Evolutionary conservation across 2,888 invertebrate genomes (phyloP).

Genomic region (Drepana falcataria): DNA sequence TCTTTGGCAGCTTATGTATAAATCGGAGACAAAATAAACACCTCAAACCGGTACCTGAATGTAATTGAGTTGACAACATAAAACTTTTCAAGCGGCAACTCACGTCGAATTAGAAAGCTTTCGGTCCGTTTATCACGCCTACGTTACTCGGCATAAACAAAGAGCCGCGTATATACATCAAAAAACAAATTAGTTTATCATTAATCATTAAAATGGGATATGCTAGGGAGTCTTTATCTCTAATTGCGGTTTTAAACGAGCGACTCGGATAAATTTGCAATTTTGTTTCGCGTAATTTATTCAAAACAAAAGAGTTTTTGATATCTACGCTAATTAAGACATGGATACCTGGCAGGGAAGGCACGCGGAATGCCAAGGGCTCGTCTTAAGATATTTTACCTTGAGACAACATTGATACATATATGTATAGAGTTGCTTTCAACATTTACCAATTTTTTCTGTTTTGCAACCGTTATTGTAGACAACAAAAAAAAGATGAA

Average conservation of each 20-base stretch:
- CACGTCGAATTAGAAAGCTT: no score
- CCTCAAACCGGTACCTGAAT: no score
- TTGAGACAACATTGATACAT: background rate
- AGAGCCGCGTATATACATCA: background rate
- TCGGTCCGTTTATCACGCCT: no score
- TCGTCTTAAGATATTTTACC: constrained; percentile 1
- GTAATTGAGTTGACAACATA: no score
- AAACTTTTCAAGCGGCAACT: no score
- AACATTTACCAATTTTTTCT: no score
- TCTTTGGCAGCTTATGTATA: no score
- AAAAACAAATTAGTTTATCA: background rate
- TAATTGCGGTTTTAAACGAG: constrained; percentile 10
- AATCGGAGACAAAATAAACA: no score
- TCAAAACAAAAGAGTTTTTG: constrained; percentile 12
- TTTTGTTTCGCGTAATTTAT: constrained; percentile 11
- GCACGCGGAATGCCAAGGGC: constrained; percentile 1
- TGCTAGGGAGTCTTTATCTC: background rate
- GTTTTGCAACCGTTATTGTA: background rate
- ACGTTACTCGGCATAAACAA: background rate
- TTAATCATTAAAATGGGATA: constrained; percentile 3
- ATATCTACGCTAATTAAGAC: constrained; percentile 14
- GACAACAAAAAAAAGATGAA: no score
- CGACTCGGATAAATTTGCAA: constrained; percentile 9
- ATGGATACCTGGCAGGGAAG: constrained; percentile 10
- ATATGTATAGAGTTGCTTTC: constrained; percentile 8